Evolutionary conservation across 2,113 vertebrate species (phyloP), one percentile per base, ranked within the genome.

Genomic region (Calypte anna): DNA sequence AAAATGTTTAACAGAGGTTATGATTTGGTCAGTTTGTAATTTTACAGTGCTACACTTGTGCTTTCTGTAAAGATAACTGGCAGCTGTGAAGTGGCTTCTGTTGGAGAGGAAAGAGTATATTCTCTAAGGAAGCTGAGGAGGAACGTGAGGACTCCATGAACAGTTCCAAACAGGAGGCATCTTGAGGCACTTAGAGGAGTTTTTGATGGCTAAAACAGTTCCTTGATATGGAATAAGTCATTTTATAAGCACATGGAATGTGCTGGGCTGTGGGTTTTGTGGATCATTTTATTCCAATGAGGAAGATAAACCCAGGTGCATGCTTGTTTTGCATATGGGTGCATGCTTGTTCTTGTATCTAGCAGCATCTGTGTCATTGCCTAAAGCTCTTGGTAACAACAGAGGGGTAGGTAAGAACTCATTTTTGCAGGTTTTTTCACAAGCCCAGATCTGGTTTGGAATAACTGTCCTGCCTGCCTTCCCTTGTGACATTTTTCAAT

Each of bases 11-110:
- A 22, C 44, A 55, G 51, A 44, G 36, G 48, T 59, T 50, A 4
- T 24, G 46, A 79, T 38, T 8, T 58, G 16, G 15, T 54, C 58
- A 4, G 6, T 40, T 76, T 63, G 66, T 68, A 51, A n/a, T 46
- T 86, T 31, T 64, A 0, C 48, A 55, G 0, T 46, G 22, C 28
- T 74, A 9, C 23, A 23, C 38, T 74, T 0, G 0, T 57, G 25
- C 53, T 33, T 53, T 79, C 53, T 79, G 72, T 30, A 61, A 48
- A 88, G 63, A 8, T 36, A 76, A 57, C 66, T 78, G 51, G 58
- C n/a, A 76, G 18, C 53, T 86, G 50, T 46, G 51, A 63, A 55
- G 61, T 19, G 11, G 6, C 30, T 69, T 31, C 27, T 70, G 13
- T 25, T 74, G 27, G 81, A 74, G 24, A 30, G 31, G 40, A 40